Evolutionary conservation across 2,888 invertebrate species (phyloP), one percentile per base, ranked within the genome.

Genomic region (Lithophane ornitopus): DNA sequence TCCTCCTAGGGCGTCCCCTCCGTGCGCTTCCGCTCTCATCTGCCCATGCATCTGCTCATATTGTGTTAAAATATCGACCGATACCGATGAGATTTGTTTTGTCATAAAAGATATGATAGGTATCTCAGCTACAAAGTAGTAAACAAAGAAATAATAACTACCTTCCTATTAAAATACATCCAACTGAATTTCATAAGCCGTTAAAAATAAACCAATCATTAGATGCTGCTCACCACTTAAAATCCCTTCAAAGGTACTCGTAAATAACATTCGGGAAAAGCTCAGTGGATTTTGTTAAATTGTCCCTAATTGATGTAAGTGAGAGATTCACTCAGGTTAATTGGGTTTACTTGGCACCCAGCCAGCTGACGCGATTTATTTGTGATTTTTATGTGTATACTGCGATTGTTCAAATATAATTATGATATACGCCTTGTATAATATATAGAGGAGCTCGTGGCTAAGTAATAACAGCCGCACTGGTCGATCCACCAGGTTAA

Each of bases 281-380:
- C 26, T 34, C 46, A 8, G 22, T n/a, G 34, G 54, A 67, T 59
- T 44, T n/a, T 59, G 62, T 59, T 61, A 69, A 81, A 80, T 84
- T 28, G 19, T 3, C 41, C 62, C 41, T 81, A 84, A 81, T 80
- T 84, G 67, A 67, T 68, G 80, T 63, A 63, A 80, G 58, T 70
- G 80, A 70, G 69, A 70, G 80, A 70, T 84, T 84, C 74, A 66
- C 70, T 80, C 65, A 69, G 62, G 75, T 68, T 81, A 65, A 81
- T 81, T 52, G 54, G 28, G 62, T 67, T 63, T 28, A 74, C 67
- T 84, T 74, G 81, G 76, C 81, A 44, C 67, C 14, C 11, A n/a
- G 75, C 85, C 67, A 70, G 28, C 22, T 84, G 59, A 46, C 8
- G 26, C 19, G 75, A 80, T 80, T 84, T 80, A 74, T 81, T 74